A percentile compares a stretch with the other conserved stretches of the same genome.
Evolutionary conservation across 2,888 invertebrate species (phyloP).

Genomic region (Leptogaster cylindrica): DNA sequence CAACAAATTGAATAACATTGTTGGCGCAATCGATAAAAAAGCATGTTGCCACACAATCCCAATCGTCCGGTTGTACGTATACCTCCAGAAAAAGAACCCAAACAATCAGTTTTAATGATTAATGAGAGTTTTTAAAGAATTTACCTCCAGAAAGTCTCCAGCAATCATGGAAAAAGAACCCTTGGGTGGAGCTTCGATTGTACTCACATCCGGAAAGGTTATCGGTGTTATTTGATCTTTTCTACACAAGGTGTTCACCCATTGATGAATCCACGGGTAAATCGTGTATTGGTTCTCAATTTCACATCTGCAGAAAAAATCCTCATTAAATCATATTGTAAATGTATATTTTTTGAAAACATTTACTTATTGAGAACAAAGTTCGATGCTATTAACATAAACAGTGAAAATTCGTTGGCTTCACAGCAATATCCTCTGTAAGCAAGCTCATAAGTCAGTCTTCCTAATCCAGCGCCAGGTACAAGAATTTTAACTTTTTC

Average conservation of each 20-base stretch:
- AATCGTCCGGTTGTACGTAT: conserved; percentile 73
- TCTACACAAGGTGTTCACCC: conserved; percentile 83
- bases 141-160: conserved; percentile 93
- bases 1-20: conserved; percentile 93
- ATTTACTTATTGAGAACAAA: conserved; percentile 86
- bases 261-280: conserved; percentile 95
- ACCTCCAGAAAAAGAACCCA: conserved; percentile 59
- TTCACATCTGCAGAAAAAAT: conserved; percentile 47
- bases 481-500: conserved; percentile 77
- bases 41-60: conserved; percentile 94
- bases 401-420: conserved; percentile 97
- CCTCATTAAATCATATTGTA: too few species aligned
- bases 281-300: conserved; percentile 77
- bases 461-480: conserved; percentile 95
- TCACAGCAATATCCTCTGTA: conserved; percentile 88
- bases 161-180: conserved; percentile 92
- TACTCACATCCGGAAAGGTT: conserved; percentile 88
- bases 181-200: conserved; percentile 67
- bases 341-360: too few species aligned
- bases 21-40: conserved; percentile 99
- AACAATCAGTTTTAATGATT: not conserved
- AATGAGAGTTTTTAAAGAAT: conserved; percentile 43
- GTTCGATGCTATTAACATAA: conserved; percentile 96
- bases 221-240: conserved; percentile 81
- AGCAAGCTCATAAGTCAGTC: conserved; percentile 94